Base-by-base conservation (phyloP, 2,113 vertebrate genomes). In the Muntiacus muntjak region DNA sequence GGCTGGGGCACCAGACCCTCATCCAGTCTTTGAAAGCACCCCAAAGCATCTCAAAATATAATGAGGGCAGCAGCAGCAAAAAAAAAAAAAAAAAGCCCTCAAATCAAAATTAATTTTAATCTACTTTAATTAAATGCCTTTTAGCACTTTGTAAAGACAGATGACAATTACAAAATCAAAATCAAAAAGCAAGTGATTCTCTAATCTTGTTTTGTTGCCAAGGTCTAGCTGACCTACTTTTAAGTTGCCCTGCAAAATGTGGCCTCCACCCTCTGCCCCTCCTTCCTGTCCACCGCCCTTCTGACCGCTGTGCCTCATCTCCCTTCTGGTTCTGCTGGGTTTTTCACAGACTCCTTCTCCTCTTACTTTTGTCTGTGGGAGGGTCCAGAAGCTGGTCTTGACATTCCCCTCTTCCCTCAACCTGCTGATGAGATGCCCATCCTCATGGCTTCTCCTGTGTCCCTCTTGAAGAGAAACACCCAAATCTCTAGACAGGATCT, bases 91-190 rank as follows among this genome's bases (percentile, higher is more conserved):
- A 54, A 89, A 87, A 52, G 26, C 40, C 54, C 55, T 95, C 58
- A 54, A 90, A 83, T 93, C 81, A 97, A 97, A 95, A 90, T 94
- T 92, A 87, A 95, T 94, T 96, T 95, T 94, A 95, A 92, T 94
- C 33, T 71, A 62, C 40, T 97, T 91, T 95, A 95, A 97, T 97
- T 95, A 92, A 98, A 97, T 96, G 90, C 94, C 94, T 98, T 93
- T 94, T 94, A 97, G 97, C 96, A 92, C 64, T 96, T 95, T 62
- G 85, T 94, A 92, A 93, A 92, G 55, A 95, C 71, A 89, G 57
- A 82, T 88, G 83, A 95, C 81, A 54, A 89, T 97, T 94, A 94
- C 33, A 85, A 97, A 97, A 95, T 95, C 57, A 47, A 86, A 93
- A 98, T 92, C 64, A 43, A 82, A 93, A 98, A 26, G 43, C n/a